Percentiles rank a stretch among this genome's conserved stretches.
Conservation (phyloP, 2,113 vertebrate genomes). For the Neoarius graeffei region DNA sequence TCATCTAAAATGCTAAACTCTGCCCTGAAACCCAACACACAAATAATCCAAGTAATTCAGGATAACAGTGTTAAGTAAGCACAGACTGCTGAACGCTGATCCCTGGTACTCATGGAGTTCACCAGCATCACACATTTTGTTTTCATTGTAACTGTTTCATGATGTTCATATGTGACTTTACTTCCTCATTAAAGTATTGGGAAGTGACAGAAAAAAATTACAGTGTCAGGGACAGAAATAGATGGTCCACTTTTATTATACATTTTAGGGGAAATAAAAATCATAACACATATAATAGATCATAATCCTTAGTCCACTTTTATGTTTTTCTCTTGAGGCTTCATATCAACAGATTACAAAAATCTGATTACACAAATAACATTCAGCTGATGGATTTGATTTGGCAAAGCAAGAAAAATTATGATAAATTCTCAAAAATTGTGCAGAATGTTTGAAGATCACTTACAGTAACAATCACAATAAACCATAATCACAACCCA, state of each 20-base stretch:
- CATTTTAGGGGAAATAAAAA: not conserved
- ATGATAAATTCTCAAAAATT: not conserved
- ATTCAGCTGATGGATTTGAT: not conserved
- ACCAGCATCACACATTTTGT: not conserved
- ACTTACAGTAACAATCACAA: constrained; percentile 15
- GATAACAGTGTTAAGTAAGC: constrained; percentile 24
- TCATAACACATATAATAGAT: not conserved
- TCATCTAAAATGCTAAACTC: constrained; percentile 13
- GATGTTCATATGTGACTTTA: not conserved
- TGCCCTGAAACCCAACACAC: constrained; percentile 13
- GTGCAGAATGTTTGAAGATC: not conserved
- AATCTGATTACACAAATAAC: not conserved
- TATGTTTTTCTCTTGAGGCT: not conserved
- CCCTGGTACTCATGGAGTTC: constrained; percentile 13
- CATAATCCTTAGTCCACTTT: not conserved
- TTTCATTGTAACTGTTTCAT: constrained; percentile 7
- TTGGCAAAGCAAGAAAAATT: not conserved
- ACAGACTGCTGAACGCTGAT: not conserved
- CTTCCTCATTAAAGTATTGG: not conserved
- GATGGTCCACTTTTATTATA: not conserved
- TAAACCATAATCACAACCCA: constrained; percentile 7
- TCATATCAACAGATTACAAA: not conserved
- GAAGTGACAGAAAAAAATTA: not conserved
- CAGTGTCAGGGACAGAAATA: not conserved
- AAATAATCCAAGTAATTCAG: constrained; percentile 24